Base-by-base conservation (phyloP, 2,797 vertebrate genomes). In the Hydrocynus forskahlii region DNA sequence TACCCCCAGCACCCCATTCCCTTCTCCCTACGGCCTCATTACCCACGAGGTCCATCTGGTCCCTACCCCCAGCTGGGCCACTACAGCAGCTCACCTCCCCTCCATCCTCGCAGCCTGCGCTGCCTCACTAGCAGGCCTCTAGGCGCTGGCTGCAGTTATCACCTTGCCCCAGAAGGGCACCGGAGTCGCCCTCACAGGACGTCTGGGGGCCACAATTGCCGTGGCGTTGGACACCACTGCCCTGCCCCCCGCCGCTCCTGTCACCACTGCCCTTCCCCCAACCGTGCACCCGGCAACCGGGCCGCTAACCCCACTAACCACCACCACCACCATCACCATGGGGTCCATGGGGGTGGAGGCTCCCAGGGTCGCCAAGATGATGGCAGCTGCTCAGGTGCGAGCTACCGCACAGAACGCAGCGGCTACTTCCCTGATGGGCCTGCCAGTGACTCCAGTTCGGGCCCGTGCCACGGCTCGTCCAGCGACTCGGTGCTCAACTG, bases 401-500 rank as follows among this genome's bases (percentile, higher is more conserved):
- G 97, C 87, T 98, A 97, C 87, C 94, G 91, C 87, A 97, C 97
- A 0, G 97, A 97, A 63, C 95, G 96, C 87, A 99, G 98, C 0
- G 98, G 98, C 57, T 99, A 99, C 88, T 87, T 98, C 88, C 96
- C 98, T 0, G 98, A 99, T 0, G 97, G 97, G 82, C 97, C 98
- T 0, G 97, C 96, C 14, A 99, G 98, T 0, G 98, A 99, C 92
- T 98, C 97, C 86, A 99, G 98, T 89, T 99, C 98, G 0, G 97
- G 98, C 17, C 97, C 97, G 17, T 99, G 97, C 86, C 97, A 98
- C 0, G 97, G 97, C 70, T 99, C 97, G 40, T 99, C 97, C 81
- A 99, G 98, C 52, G 98, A 99, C 92, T 99, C 97, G 0, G 93
- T 98, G 82, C 91, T 98, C 81, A 98, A 99, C 90, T 99, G 97